phyloP scores from a whole-genome alignment of 2,888 invertebrate genomes.

The Blastobasis lacticolella region DNA sequence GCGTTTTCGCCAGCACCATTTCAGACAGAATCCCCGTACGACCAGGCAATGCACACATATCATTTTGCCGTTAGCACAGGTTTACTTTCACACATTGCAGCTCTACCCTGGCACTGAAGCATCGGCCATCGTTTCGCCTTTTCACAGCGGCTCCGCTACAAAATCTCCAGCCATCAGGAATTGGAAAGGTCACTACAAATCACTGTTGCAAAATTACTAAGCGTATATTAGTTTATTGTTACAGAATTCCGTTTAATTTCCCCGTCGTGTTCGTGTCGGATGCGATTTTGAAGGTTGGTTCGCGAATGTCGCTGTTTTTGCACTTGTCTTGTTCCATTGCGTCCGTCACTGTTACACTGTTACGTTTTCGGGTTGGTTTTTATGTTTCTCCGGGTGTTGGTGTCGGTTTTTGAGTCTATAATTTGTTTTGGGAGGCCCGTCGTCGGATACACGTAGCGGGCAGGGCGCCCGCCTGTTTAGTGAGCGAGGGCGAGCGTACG shows the following conservation, averaged over 20 bases:
- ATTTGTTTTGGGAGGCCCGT: constrained; percentile 60
- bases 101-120: constrained; percentile 50
- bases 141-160: neutral
- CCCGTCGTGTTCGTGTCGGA: too few species aligned
- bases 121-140: constrained; percentile 41
- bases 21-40: constrained; percentile 51
- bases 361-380: constrained; percentile 19
- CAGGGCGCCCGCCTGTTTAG: constrained; percentile 48
- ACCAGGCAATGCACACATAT: constrained; percentile 44
- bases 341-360: neutral
- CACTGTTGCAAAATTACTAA: too few species aligned
- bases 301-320: too few species aligned
- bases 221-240: too few species aligned
- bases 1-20: constrained; percentile 68
- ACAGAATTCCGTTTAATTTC: too few species aligned
- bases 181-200: too few species aligned
- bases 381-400: constrained; percentile 34
- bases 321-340: too few species aligned
- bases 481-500: constrained; percentile 63
- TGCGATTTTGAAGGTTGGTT: too few species aligned
- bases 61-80: constrained; percentile 43
- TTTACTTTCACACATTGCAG: constrained; percentile 16
- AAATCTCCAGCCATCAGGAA: too few species aligned
- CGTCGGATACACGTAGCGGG: constrained; percentile 54
- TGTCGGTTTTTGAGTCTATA: constrained; percentile 43